Percentiles rank a stretch among this genome's conserved stretches.
Conservation (phyloP, 1,140 invertebrate genomes). For the Plectus sambesii region DNA sequence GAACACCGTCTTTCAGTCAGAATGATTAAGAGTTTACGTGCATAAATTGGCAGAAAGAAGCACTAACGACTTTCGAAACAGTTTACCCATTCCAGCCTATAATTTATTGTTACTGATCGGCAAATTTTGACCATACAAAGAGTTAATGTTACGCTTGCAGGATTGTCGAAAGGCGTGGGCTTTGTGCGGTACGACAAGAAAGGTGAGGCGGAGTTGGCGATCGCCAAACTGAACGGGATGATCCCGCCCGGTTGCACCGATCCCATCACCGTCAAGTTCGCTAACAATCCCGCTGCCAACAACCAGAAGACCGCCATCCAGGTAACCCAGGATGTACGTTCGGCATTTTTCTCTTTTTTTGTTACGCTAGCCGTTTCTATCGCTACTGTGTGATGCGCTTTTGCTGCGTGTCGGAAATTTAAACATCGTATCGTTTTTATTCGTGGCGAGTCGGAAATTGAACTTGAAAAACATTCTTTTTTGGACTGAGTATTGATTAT, state of each 20-base stretch:
- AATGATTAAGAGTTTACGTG: too few species aligned
- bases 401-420: neutral
- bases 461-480: slow-evolving; percentile 2
- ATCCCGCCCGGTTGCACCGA: slow-evolving; percentile 87
- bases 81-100: too few species aligned
- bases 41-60: too few species aligned
- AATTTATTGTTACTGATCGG: too few species aligned
- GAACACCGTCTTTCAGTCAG: too few species aligned
- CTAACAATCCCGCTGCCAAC: slow-evolving; percentile 59
- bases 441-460: slow-evolving; percentile 16
- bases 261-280: slow-evolving; percentile 97
- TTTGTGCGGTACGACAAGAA: slow-evolving; percentile 98
- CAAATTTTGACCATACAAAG: too few species aligned
- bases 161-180: slow-evolving; percentile 94
- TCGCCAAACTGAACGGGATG: slow-evolving; percentile 91
- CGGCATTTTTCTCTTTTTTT: neutral
- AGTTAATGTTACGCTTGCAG: slow-evolving; percentile 54
- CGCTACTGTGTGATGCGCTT: slow-evolving; percentile 5
- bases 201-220: slow-evolving; percentile 88
- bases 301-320: slow-evolving; percentile 14
- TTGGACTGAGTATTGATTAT: too few species aligned
- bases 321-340: neutral
- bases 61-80: too few species aligned
- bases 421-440: slow-evolving; percentile 11
- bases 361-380: neutral